These are phyloP conservation scores for Drosophila setifemur DNA, from an alignment of 1,140 invertebrate genomes.

Conservation along the genomic window DNA sequence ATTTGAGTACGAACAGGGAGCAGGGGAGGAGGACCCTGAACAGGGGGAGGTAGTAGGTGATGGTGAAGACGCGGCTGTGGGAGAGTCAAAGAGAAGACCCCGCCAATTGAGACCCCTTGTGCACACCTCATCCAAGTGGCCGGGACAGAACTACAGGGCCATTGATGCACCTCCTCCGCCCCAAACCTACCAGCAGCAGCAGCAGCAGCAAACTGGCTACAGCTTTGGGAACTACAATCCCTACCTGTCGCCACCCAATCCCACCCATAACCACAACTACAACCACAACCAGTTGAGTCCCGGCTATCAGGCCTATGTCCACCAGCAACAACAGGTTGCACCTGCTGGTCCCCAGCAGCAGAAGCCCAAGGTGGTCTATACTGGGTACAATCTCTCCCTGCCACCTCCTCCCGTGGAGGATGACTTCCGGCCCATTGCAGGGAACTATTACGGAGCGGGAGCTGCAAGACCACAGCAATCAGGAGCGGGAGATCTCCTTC, in stretches of 20 bases:
- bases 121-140: conserved; percentile 38
- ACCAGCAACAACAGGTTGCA: conserved; percentile 40
- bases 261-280: conserved; percentile 17
- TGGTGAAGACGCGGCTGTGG: conserved; percentile 40
- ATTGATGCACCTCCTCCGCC: conserved; percentile 44
- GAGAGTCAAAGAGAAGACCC: conserved; percentile 49
- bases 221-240: conserved; percentile 71
- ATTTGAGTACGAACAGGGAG: conserved; percentile 12
- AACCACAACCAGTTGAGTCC: conserved; percentile 58
- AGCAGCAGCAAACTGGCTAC: conserved; percentile 41
- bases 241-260: conserved; percentile 64
- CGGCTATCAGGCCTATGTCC: conserved; percentile 40
- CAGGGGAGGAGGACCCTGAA: background rate
- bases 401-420: conserved; percentile 64
- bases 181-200: conserved; percentile 4
- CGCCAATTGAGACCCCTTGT: conserved; percentile 61
- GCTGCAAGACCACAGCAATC: conserved; percentile 14
- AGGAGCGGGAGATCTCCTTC: conserved; percentile 46
- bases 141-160: conserved; percentile 47
- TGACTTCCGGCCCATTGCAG: conserved; percentile 71
- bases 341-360: conserved; percentile 25
- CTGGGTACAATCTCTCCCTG: conserved; percentile 70
- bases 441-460: conserved; percentile 58
- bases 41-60: conserved; percentile 16
- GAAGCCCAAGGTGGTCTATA: conserved; percentile 58